Conservation (phyloP, 1,140 invertebrate genomes). For the Cydia strobilella region DNA sequence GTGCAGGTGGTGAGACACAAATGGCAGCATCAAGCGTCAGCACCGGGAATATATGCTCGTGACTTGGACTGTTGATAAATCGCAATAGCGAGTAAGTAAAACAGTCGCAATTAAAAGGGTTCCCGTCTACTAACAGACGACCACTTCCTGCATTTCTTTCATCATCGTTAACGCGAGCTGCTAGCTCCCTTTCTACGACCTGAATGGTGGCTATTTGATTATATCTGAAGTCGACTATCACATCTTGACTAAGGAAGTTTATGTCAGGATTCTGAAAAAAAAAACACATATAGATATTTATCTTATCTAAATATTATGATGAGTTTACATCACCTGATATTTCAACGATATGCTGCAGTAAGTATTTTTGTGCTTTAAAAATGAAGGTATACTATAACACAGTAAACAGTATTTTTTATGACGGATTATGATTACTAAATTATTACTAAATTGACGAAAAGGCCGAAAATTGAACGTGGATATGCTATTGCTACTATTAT, state of each 20-base stretch:
- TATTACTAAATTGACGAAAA: too few species aligned
- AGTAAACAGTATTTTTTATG: too few species aligned
- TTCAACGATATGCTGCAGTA: too few species aligned
- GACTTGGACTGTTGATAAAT: neutral
- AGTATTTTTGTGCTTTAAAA: too few species aligned
- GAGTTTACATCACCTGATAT: too few species aligned
- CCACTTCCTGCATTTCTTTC: neutral
- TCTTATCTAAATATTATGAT: too few species aligned
- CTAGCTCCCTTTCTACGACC: neutral
- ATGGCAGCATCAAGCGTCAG: neutral
- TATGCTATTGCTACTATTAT: too few species aligned
- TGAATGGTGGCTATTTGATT: neutral
- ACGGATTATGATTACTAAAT: too few species aligned
- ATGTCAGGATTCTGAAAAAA: conserved; percentile 13
- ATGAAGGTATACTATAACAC: too few species aligned
- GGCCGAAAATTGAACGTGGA: too few species aligned
- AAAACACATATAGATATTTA: neutral
- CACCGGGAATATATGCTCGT: neutral
- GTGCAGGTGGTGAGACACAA: neutral
- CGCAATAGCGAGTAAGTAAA: neutral
- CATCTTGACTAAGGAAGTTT: conserved; percentile 7
- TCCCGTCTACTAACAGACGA: neutral
- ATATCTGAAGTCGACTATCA: conserved; percentile 16
- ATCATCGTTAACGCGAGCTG: neutral
- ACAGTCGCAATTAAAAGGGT: conserved; percentile 1